Evolutionary conservation across 1,140 invertebrate species (phyloP).

Genomic region (Dendrolimus punctatus): DNA sequence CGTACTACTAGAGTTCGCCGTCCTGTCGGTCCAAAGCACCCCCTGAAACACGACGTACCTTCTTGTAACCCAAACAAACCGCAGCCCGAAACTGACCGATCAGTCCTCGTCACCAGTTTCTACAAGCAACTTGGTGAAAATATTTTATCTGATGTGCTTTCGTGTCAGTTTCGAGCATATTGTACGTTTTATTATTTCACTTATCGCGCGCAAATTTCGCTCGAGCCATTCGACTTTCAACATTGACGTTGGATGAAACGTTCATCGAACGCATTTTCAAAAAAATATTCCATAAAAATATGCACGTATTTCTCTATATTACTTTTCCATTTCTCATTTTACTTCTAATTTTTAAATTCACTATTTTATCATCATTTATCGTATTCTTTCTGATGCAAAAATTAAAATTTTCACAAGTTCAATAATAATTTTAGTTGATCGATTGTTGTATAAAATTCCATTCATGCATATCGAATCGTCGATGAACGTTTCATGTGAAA

Average conservation of each 20-base stretch:
- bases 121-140: too few species aligned
- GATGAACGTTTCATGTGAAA: conserved; percentile 33
- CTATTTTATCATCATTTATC: not conserved
- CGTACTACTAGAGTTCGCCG: conserved; percentile 62
- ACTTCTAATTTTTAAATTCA: conserved; percentile 7
- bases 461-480: conserved; percentile 5
- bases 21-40: conserved; percentile 56
- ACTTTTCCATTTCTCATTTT: conserved; percentile 7
- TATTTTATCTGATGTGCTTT: conserved; percentile 21
- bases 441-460: too few species aligned
- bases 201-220: conserved; percentile 34
- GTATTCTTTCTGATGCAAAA: too few species aligned
- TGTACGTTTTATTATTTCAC: conserved; percentile 38
- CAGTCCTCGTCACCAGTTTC: too few species aligned
- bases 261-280: conserved; percentile 25
- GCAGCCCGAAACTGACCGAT: conserved; percentile 7
- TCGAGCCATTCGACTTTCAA: conserved; percentile 23
- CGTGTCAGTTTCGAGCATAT: conserved; percentile 26
- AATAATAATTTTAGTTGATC: too few species aligned
- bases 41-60: conserved; percentile 58
- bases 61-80: conserved; percentile 31
- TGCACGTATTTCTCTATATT: conserved; percentile 7
- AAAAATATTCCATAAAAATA: too few species aligned
- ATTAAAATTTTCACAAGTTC: too few species aligned
- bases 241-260: conserved; percentile 48